These are phyloP conservation scores for Lasioglossum figueresi DNA, from an alignment of 2,888 invertebrate species.

Conservation along the genomic window DNA sequence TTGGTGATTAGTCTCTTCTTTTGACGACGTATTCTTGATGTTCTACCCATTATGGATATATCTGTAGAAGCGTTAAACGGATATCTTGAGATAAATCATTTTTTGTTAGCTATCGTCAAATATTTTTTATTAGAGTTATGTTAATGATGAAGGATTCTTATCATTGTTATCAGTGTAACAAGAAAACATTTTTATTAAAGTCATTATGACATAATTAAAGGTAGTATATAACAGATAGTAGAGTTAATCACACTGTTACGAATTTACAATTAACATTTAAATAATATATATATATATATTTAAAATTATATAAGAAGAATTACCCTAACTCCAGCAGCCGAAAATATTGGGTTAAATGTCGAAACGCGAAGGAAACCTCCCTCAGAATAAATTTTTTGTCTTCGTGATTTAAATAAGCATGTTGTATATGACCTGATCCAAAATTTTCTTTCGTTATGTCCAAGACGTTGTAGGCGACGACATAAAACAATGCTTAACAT, in stretches of 20 bases:
- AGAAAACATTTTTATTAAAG: constrained; percentile 3
- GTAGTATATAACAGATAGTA: neutral
- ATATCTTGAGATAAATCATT: constrained; percentile 26
- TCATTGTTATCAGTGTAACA: neutral
- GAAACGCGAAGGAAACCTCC: constrained; percentile 51
- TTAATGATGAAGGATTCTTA: neutral
- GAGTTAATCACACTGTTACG: constrained; percentile 3
- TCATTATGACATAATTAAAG: neutral
- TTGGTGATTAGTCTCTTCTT: constrained; percentile 66
- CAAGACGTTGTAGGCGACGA: constrained; percentile 58
- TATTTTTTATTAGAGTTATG: neutral
- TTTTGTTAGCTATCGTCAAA: neutral
- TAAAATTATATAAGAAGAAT: constrained; percentile 46
- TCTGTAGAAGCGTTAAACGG: constrained; percentile 64
- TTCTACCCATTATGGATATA: constrained; percentile 77
- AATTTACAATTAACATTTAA: neutral
- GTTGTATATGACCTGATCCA: constrained; percentile 55
- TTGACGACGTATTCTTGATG: constrained; percentile 74
- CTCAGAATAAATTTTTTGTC: constrained; percentile 61
- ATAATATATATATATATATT: neutral
- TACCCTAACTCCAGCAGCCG: constrained; percentile 67
- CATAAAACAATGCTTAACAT: constrained; percentile 71
- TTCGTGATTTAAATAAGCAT: constrained; percentile 43
- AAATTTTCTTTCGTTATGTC: constrained; percentile 54
- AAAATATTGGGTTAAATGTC: constrained; percentile 44